Conservation (phyloP, 2,888 invertebrate genomes). For the Eueremaeus valkanovi region DNA sequence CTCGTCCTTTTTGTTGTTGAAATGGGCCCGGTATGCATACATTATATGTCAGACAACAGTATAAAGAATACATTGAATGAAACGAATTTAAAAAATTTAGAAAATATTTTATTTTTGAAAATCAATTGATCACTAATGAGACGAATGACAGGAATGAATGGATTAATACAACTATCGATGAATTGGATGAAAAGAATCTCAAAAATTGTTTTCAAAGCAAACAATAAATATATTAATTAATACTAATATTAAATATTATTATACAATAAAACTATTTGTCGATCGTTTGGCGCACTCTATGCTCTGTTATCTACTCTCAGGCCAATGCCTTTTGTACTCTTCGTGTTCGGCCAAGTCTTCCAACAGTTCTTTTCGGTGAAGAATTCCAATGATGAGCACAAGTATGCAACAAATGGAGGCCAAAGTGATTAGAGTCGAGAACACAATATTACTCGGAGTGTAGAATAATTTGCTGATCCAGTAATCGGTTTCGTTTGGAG, state of each 20-base stretch:
- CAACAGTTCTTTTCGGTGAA: conserved; percentile 80
- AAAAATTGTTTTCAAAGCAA: too few relatives aligned
- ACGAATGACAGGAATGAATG: too few relatives aligned
- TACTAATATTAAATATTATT: too few relatives aligned
- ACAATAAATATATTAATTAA: not conserved
- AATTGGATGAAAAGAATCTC: too few relatives aligned
- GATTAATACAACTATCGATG: too few relatives aligned
- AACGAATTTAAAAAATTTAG: too few relatives aligned
- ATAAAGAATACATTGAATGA: too few relatives aligned
- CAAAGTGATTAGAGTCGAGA: conserved; percentile 83
- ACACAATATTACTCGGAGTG: conserved; percentile 85
- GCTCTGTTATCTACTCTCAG: conserved; percentile 39
- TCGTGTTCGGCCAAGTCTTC: conserved; percentile 46
- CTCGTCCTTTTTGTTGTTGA: too few relatives aligned
- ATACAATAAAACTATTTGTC: not conserved
- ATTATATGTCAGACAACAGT: too few relatives aligned
- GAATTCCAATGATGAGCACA: conserved; percentile 72
- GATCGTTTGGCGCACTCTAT: not conserved
- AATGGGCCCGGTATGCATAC: too few relatives aligned
- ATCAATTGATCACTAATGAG: too few relatives aligned
- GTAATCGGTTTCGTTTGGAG: conserved; percentile 66
- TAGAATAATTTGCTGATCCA: conserved; percentile 92
- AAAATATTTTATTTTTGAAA: too few relatives aligned
- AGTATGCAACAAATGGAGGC: conserved; percentile 80
- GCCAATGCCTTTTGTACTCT: conserved; percentile 44